Base-by-base conservation (phyloP, 2,797 vertebrate genomes). In the Phataginus tricuspis region DNA sequence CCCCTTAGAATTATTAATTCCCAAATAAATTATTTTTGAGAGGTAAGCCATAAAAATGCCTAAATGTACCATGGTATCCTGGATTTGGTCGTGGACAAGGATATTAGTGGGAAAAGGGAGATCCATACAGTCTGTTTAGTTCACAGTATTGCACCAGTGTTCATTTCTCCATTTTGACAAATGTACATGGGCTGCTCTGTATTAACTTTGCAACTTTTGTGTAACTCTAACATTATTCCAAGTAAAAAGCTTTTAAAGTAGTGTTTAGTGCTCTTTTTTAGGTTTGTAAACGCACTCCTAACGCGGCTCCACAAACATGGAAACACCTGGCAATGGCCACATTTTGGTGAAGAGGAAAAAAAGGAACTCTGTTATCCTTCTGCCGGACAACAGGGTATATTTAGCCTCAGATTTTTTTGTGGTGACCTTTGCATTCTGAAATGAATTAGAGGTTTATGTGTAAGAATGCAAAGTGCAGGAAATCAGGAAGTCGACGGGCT, bases 401-500 rank as follows among this genome's bases (percentile, higher is more conserved):
- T 98, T 98, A 98, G 97, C 97, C 96, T 96, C 94, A 39, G 96
- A 51, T 97, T 97, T 98, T 96, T 98, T 98, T 91, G 97, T 61
- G 86, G 96, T 98, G 98, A 98, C 98, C 98, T 98, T 92, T 98
- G 97, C 97, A 82, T 98, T 98, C 98, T 98, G 98, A 98, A 97
- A 97, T 98, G 98, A 98, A 98, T 98, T 98, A 98, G 97, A 98
- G 97, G 98, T 98, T 98, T 98, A 98, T 97, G 97, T 93, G 95
- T 96, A 98, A 97, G 98, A 98, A 98, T 93, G 97, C 86, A 91
- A 96, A 78, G 97, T 94, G 91, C 97, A 98, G 98, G 98, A 97
- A 98, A 97, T 85, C 98, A 98, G 98, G 98, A 98, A 98, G 98
- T 97, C 86, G 84, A 97, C 51, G 97, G 97, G 98, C 98, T 97